Percentiles rank a stretch among this genome's conserved stretches.
Conservation (phyloP, 2,797 vertebrate genomes). For the Pantherophis alleghaniensis region DNA sequence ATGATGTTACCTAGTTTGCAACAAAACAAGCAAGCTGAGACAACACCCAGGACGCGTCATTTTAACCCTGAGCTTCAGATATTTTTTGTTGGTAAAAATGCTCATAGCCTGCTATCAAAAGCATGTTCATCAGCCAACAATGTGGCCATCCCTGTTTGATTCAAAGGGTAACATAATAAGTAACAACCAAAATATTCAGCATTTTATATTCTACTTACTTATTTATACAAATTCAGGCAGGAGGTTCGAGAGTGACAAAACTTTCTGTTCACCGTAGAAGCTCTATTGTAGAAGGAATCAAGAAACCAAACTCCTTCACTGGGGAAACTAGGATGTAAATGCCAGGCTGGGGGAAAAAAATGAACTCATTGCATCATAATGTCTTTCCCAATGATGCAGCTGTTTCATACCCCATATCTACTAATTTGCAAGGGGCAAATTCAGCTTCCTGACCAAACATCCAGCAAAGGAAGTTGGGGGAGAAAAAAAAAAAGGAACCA, state of each 20-base stretch:
- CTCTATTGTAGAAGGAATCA: too few relatives aligned
- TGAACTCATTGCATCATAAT: conserved; percentile 16
- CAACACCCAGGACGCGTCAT: too few relatives aligned
- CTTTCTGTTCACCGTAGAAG: neutral
- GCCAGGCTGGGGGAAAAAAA: neutral
- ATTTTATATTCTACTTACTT: neutral
- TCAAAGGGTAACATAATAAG: neutral
- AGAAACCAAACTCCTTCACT: neutral
- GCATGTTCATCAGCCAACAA: neutral
- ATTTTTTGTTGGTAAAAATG: neutral
- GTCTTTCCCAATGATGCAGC: neutral
- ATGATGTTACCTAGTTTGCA: too few relatives aligned
- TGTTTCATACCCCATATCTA: neutral
- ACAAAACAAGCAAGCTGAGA: too few relatives aligned
- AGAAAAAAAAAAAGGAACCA: neutral
- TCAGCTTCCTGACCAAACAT: neutral
- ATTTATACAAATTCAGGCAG: neutral
- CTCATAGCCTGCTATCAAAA: neutral
- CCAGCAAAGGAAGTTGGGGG: neutral
- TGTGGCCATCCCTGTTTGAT: neutral
- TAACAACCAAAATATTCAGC: neutral
- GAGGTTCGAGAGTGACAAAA: neutral
- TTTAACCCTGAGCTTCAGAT: too few relatives aligned
- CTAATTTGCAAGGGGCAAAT: neutral
- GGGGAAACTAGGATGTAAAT: too few relatives aligned